Base-by-base conservation (phyloP, 2,113 vertebrate species). In the Xenotilapia flavipinnis region DNA sequence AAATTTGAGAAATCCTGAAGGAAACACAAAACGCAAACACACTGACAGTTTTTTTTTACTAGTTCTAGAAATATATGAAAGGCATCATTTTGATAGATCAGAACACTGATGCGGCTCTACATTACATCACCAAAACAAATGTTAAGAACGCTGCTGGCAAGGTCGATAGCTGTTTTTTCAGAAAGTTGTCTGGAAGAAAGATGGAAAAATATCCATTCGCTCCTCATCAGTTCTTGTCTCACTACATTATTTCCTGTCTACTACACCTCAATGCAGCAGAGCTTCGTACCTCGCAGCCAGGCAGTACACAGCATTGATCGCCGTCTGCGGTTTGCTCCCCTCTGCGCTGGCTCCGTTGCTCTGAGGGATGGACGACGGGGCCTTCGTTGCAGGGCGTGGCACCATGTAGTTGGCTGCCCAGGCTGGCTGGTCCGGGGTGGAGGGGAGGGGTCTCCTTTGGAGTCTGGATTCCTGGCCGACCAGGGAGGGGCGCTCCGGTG, bases 251-350 rank as follows among this genome's bases (percentile, higher is more conserved):
- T 75, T 77, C 26, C 45, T 49, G 70, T 28, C 70, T 49, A n/a
- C 45, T 49, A 31, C 51, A 56, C n/a, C 28, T 53, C 51, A 9
- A 1, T 36, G 10, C 42, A 60, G 56, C 55, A 70, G 12, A 26
- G 26, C 68, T 15, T 5, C 1, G 1, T 93, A 99, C 99, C 98
- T 97, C 90, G 96, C 89, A 80, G 98, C 96, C 92, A 99, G 96
- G 85, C 98, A 97, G 92, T 99, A 99, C 90, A 99, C 97, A 8
- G 98, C 97, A n/a, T 96, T 99, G 79, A 98, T 98, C 1, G 98
- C 99, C 0, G 96, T 96, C 3, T 98, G 98, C 5, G 97, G 93
- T 90, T 98, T 98, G 87, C 96, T 96, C 93, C 97, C 98, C 82
- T 96, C 96, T 54, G 97, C 97, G 0, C 13, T 17, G 62, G 81